These are phyloP conservation scores for Clavelina lepadiformis DNA, from an alignment of 23 tunicate species.

Conservation along the genomic window DNA sequence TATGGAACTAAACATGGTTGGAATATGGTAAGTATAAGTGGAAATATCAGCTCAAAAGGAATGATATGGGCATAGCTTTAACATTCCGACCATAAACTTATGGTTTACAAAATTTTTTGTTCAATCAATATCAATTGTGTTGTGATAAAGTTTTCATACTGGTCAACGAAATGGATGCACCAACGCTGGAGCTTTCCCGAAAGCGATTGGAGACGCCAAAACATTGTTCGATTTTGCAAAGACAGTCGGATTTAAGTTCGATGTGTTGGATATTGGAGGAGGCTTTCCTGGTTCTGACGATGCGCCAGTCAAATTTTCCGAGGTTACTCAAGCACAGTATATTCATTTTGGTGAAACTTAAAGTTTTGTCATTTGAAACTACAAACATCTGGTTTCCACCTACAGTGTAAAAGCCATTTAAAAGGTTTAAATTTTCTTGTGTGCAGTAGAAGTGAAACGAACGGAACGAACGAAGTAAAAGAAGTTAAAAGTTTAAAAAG, in stretches of 20 bases:
- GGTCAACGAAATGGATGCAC: slow-evolving; percentile 18
- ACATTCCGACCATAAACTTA: too few relatives aligned
- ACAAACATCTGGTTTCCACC: too few relatives aligned
- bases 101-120: not conserved
- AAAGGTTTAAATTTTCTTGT: too few relatives aligned
- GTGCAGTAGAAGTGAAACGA: too few relatives aligned
- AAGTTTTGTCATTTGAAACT: too few relatives aligned
- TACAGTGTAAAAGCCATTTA: too few relatives aligned
- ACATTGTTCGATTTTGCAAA: slow-evolving; percentile 17
- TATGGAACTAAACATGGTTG: slow-evolving; percentile 5
- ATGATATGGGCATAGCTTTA: not conserved
- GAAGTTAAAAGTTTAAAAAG: too few relatives aligned
- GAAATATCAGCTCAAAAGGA: not conserved
- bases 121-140: not conserved
- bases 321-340: too few relatives aligned
- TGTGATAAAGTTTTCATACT: slow-evolving; percentile 8
- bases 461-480: too few relatives aligned
- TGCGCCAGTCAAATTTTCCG: too few relatives aligned
- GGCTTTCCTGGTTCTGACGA: slow-evolving; percentile 7
- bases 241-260: slow-evolving; percentile 13
- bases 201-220: slow-evolving; percentile 8
- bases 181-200: not conserved
- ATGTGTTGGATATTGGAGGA: slow-evolving; percentile 9
- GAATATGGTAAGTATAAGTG: slow-evolving; percentile 10
- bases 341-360: too few relatives aligned